Percentiles rank a stretch among this genome's conserved stretches.
These are phyloP conservation scores for Acanthornis magna DNA, from an alignment of 2,797 vertebrate genomes.

Conservation along the genomic window DNA sequence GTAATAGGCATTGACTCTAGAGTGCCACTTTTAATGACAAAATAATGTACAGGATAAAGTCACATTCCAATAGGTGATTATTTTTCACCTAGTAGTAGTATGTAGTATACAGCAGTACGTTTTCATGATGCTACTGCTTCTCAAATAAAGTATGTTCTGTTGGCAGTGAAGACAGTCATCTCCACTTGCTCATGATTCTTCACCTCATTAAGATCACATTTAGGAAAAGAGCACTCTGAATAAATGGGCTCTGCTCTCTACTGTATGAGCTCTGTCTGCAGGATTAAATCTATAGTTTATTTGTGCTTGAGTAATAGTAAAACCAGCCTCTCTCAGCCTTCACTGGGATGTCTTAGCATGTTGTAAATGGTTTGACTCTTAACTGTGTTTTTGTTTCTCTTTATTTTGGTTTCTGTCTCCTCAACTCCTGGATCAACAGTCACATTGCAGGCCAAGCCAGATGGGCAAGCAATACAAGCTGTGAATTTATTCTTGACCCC, in stretches of 20 bases:
- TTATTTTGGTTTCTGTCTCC: slow-evolving; percentile 51
- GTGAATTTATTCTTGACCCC: slow-evolving; percentile 45
- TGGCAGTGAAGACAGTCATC: slow-evolving; percentile 20
- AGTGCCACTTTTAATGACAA: background rate
- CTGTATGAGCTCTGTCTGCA: background rate
- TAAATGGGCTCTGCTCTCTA: slow-evolving; percentile 8
- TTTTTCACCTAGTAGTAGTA: background rate
- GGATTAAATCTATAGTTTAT: slow-evolving; percentile 26
- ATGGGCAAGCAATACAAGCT: slow-evolving; percentile 57
- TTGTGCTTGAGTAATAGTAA: slow-evolving; percentile 24
- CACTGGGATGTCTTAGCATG: background rate
- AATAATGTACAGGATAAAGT: background rate
- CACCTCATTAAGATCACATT: slow-evolving; percentile 52
- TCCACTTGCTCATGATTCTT: background rate
- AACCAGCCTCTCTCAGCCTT: background rate
- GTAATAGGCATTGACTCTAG: background rate
- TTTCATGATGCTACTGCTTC: background rate
- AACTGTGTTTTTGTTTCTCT: slow-evolving; percentile 49
- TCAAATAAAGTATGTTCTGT: background rate
- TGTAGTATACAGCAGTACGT: background rate
- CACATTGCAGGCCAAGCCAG: slow-evolving; percentile 16
- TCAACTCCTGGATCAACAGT: slow-evolving; percentile 51
- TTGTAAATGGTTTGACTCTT: slow-evolving; percentile 8
- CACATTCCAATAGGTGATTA: background rate
- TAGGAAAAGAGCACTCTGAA: slow-evolving; percentile 33